Percentiles rank a stretch among this genome's conserved stretches.
These are phyloP conservation scores for Stenodera caucasica DNA, from an alignment of 2,888 invertebrate species.

Conservation along the genomic window DNA sequence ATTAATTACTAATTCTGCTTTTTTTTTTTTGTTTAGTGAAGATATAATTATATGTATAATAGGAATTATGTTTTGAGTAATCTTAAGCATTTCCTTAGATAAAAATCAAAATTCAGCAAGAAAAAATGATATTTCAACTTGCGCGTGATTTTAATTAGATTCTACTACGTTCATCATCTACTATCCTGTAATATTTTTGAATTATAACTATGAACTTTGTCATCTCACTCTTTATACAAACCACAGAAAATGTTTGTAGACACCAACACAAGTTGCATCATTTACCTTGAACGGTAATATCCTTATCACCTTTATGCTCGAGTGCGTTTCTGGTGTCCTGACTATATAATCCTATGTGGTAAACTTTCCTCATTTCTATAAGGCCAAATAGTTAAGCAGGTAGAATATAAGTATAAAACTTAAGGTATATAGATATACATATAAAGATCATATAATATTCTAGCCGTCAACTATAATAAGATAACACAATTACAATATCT, in stretches of 20 bases:
- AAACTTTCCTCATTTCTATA: conserved; percentile 47
- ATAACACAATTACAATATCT: conserved; percentile 51
- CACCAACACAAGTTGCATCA: conserved; percentile 35
- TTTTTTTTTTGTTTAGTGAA: too few relatives aligned
- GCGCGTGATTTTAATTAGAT: neutral
- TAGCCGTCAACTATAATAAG: conserved; percentile 41
- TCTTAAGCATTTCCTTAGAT: neutral
- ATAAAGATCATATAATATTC: conserved; percentile 36
- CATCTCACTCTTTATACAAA: too few relatives aligned
- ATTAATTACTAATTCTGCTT: too few relatives aligned
- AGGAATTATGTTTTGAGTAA: too few relatives aligned
- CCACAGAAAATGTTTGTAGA: conserved; percentile 3
- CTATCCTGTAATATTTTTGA: neutral
- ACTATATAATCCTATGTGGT: conserved; percentile 42
- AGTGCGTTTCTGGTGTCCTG: conserved; percentile 46
- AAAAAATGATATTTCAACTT: neutral
- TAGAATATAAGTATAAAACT: too few relatives aligned
- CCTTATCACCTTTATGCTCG: conserved; percentile 55
- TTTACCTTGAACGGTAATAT: conserved; percentile 46
- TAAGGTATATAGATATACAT: neutral
- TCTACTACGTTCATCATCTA: conserved; percentile 2
- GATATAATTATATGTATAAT: too few relatives aligned
- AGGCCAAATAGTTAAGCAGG: conserved; percentile 49
- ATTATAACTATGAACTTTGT: neutral
- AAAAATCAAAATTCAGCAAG: neutral